Percentiles rank a stretch among this genome's conserved stretches.
These are phyloP conservation scores for Callorhinus ursinus DNA, from an alignment of 2,113 vertebrate genomes.

Conservation along the genomic window DNA sequence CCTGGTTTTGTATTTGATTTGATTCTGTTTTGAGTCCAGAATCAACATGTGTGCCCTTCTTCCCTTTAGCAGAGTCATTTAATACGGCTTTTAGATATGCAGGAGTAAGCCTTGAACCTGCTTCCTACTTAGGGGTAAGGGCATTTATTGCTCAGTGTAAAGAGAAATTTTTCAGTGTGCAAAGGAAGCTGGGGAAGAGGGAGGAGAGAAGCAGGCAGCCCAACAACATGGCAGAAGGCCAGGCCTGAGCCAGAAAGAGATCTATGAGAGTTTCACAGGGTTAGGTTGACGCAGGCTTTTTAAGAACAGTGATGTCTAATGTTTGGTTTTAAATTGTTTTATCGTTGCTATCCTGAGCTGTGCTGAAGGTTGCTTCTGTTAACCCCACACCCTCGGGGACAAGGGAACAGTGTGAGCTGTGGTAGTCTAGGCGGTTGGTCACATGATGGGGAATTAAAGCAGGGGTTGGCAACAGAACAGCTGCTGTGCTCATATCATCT, in stretches of 20 bases:
- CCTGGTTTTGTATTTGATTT: background rate
- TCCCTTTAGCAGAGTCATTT: background rate
- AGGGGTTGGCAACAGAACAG: background rate
- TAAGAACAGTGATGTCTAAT: background rate
- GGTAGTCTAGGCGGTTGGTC: background rate
- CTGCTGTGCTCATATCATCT: background rate
- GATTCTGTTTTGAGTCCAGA: background rate
- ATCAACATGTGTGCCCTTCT: background rate
- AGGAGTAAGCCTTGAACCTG: background rate
- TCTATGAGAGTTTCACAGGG: background rate
- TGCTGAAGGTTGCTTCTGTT: background rate
- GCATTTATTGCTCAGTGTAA: background rate
- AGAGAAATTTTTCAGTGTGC: background rate
- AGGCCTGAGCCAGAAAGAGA: background rate
- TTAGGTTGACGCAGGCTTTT: background rate
- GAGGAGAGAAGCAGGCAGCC: background rate
- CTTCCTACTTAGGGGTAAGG: background rate
- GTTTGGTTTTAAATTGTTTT: background rate
- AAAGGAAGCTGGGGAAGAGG: background rate
- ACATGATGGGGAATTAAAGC: background rate
- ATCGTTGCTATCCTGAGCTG: background rate
- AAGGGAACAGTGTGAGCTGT: background rate
- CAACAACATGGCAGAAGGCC: background rate
- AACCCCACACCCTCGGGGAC: background rate
- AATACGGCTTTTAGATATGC: background rate